Conservation (phyloP, 2,113 vertebrate species). For the Andinoacara biseriatus region DNA sequence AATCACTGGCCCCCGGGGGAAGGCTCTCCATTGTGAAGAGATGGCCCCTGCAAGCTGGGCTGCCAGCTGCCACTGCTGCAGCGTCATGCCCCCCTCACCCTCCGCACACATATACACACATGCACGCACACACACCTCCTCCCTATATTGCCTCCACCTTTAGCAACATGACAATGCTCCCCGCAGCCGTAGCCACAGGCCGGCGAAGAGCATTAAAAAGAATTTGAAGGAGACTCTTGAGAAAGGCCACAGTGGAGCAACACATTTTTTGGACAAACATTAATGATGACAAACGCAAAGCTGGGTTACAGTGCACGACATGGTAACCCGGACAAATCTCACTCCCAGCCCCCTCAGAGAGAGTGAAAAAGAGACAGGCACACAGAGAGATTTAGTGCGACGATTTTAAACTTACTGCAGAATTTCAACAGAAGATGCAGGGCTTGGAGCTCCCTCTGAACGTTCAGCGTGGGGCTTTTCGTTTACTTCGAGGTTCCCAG, state of each 20-base stretch:
- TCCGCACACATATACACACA: not conserved
- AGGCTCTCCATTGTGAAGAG: conserved; percentile 74
- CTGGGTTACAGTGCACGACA: conserved; percentile 52
- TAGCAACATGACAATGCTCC: conserved; percentile 64
- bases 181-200: conserved; percentile 54
- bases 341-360: not conserved
- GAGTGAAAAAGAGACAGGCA: not conserved
- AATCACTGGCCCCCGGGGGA: conserved; percentile 77
- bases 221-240: conserved; percentile 55
- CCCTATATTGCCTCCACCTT: conserved; percentile 48
- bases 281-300: conserved; percentile 72
- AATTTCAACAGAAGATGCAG: not conserved
- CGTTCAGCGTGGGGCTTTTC: not conserved
- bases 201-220: conserved; percentile 69
- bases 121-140: conserved; percentile 29
- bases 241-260: conserved; percentile 40
- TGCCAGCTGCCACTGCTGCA: conserved; percentile 81
- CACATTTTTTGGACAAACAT: conserved; percentile 64
- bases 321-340: conserved; percentile 24
- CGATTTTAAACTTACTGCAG: not conserved
- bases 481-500: not conserved
- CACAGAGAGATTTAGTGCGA: not conserved
- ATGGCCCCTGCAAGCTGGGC: conserved; percentile 81
- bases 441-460: not conserved
- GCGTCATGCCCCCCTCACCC: conserved; percentile 61